These are phyloP conservation scores for Tetragnatha versicolor DNA, from an alignment of 1,140 invertebrate species.

Conservation along the genomic window DNA sequence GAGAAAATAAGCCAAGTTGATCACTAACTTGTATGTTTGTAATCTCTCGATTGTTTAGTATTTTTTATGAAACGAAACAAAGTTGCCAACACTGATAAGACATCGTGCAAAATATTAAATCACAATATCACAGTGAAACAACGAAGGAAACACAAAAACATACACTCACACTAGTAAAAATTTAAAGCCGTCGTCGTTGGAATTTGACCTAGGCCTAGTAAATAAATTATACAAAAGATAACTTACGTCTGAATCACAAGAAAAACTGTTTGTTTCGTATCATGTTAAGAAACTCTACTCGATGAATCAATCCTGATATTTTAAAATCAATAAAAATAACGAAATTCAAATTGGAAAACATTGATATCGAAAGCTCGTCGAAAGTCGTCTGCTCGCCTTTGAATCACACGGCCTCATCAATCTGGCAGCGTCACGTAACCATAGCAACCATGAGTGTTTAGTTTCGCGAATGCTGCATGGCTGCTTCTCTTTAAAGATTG, in stretches of 20 bases:
- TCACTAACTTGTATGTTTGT: too few species aligned
- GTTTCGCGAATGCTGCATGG: conserved; percentile 48
- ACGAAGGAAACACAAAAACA: too few species aligned
- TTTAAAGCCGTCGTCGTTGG: neutral
- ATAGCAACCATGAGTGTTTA: conserved; percentile 49
- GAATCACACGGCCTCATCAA: conserved; percentile 43
- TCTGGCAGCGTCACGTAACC: conserved; percentile 29
- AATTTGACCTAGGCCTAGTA: conserved; percentile 48
- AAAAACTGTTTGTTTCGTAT: neutral
- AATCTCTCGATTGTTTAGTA: too few species aligned
- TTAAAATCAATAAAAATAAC: neutral
- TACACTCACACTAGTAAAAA: neutral
- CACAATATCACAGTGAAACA: too few species aligned
- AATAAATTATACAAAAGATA: neutral
- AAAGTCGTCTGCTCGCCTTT: neutral
- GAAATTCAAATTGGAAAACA: neutral
- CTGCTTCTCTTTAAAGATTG: conserved; percentile 46
- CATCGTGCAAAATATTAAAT: too few species aligned
- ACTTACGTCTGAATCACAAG: conserved; percentile 11
- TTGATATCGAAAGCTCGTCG: neutral
- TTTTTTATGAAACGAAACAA: too few species aligned
- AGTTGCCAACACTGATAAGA: too few species aligned
- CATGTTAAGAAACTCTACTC: neutral
- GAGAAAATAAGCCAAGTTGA: too few species aligned
- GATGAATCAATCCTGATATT: neutral